phyloP scores from a whole-genome alignment of 2,888 invertebrate species.

The Hipparchia semele region DNA sequence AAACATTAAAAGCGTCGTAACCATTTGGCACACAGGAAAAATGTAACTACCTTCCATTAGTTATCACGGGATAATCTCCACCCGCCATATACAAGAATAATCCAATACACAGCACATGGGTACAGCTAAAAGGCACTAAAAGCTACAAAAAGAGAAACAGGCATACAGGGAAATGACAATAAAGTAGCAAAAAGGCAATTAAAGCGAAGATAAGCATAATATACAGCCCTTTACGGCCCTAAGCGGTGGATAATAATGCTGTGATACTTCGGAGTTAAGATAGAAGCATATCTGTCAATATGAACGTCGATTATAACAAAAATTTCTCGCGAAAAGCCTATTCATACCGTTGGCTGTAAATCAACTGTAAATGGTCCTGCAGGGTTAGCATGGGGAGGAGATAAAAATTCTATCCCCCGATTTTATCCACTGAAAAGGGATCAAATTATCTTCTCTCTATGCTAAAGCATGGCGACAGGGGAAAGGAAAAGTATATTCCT shows the following conservation, averaged over 20 bases:
- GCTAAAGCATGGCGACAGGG: no score
- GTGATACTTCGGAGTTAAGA: slow-evolving; percentile 22
- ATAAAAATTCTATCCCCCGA: no score
- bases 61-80: slow-evolving; percentile 21
- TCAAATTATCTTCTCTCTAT: no score
- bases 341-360: no score
- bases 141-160: slow-evolving; percentile 32
- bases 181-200: slow-evolving; percentile 45
- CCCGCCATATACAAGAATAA: slow-evolving; percentile 23
- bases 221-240: slow-evolving; percentile 38
- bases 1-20: slow-evolving; percentile 15
- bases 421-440: no score
- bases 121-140: slow-evolving; percentile 27
- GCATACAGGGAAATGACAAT: slow-evolving; percentile 41
- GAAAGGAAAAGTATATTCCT: no score
- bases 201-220: slow-evolving; percentile 40
- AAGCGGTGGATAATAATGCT: slow-evolving; percentile 36
- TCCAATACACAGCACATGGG: slow-evolving; percentile 30
- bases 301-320: no score
- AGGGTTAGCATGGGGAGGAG: no score
- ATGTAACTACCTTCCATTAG: slow-evolving; percentile 13
- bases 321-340: no score
- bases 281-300: slow-evolving; percentile 15
- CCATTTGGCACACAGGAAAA: slow-evolving; percentile 12
- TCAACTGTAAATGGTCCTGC: no score